These are phyloP conservation scores for Gymnothorax reevesii DNA, from an alignment of 2,797 vertebrate genomes.

Conservation along the genomic window DNA sequence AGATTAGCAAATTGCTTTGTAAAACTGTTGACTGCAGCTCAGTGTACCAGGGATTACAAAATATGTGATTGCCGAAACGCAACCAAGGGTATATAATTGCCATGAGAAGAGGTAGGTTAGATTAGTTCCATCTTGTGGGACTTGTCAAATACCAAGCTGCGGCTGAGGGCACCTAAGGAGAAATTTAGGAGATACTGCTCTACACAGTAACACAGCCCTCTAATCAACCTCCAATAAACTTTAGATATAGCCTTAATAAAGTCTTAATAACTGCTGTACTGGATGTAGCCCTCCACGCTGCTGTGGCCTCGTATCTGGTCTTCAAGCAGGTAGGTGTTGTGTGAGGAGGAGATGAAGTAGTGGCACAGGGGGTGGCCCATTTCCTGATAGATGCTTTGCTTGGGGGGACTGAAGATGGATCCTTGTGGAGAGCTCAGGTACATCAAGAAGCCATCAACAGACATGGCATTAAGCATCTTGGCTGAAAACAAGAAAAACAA, in stretches of 20 bases:
- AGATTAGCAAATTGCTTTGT: no score
- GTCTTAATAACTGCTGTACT: conserved; percentile 62
- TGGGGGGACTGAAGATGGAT: conserved; percentile 81
- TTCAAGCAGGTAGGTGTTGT: conserved; percentile 95
- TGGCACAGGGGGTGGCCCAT: conserved; percentile 89
- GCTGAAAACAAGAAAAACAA: conserved; percentile 64
- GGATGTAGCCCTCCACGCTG: conserved; percentile 93
- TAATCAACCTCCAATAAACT: neutral
- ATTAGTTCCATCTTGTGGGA: no score
- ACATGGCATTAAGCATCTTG: conserved; percentile 78
- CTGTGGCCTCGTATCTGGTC: conserved; percentile 93
- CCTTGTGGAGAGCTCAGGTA: conserved; percentile 90
- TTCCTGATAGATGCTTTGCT: conserved; percentile 78
- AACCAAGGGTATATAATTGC: no score
- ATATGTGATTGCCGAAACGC: no score
- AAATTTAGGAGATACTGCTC: neutral
- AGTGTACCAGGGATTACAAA: no score
- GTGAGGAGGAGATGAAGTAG: conserved; percentile 96
- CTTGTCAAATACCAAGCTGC: no score
- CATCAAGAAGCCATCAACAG: conserved; percentile 87
- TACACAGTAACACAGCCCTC: neutral
- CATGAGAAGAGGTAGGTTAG: no score
- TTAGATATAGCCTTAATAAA: neutral
- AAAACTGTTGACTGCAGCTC: no score
- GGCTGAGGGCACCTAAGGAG: no score